Evolutionary conservation across 2,797 vertebrate genomes (phyloP).

Genomic region (Anguilla megastoma): DNA sequence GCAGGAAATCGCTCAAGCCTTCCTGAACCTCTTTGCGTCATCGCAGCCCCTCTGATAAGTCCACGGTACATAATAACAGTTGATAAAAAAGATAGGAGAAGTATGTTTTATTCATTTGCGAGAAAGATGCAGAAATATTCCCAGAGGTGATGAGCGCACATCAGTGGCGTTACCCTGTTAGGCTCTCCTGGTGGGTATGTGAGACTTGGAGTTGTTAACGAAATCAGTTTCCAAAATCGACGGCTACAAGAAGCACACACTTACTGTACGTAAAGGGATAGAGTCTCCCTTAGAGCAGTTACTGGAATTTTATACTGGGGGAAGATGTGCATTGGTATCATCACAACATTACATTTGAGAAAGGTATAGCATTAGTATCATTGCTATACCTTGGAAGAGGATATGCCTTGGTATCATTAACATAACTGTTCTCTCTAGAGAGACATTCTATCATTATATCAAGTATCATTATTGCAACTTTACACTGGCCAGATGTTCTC

Average conservation of each 20-base stretch:
- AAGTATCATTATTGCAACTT: neutral
- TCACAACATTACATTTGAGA: neutral
- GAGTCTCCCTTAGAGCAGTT: neutral
- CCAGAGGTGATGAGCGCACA: neutral
- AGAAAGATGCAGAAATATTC: neutral
- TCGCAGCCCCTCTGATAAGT: neutral
- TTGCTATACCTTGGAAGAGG: neutral
- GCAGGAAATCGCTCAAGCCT: constrained; percentile 39
- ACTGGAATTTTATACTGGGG: neutral
- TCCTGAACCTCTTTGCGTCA: neutral
- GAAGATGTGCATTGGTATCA: constrained; percentile 21
- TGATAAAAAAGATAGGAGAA: neutral
- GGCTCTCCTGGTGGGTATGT: constrained; percentile 22
- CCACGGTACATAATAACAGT: neutral
- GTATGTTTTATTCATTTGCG: neutral
- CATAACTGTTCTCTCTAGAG: neutral
- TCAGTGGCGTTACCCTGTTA: neutral
- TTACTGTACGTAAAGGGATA: neutral
- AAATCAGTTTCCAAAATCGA: constrained; percentile 3
- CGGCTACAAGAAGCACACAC: neutral
- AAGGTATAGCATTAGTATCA: neutral
- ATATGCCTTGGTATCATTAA: neutral
- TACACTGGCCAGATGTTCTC: neutral
- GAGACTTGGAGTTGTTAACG: constrained; percentile 34
- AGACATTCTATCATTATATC: neutral